Evolutionary conservation across 1,140 invertebrate genomes (phyloP).

Genomic region (Lepidurus apus): DNA sequence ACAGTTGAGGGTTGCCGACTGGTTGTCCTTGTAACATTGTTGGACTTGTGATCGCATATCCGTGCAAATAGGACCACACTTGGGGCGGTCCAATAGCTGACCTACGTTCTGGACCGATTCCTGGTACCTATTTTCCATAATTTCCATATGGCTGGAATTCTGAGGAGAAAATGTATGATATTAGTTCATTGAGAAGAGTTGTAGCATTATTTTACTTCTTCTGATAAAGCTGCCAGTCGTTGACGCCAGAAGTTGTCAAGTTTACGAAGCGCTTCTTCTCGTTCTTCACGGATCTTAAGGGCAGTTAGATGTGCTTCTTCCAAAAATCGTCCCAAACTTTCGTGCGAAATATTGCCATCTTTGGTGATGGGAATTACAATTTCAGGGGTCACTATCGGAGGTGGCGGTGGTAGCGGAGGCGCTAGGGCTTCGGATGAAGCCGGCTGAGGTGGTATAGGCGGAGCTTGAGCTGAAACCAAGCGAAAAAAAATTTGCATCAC

Average conservation of each 20-base stretch:
- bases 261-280: conserved; percentile 32
- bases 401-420: neutral
- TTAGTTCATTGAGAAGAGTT: neutral
- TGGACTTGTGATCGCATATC: conserved; percentile 26
- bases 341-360: conserved; percentile 6
- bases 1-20: conserved; percentile 27
- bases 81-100: conserved; percentile 24
- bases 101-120: conserved; percentile 29
- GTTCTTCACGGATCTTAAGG: conserved; percentile 32
- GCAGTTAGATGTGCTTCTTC: conserved; percentile 35
- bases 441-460: neutral
- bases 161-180: neutral
- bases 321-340: conserved; percentile 31
- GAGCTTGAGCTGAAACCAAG: neutral
- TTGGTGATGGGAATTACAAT: neutral
- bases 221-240: conserved; percentile 24
- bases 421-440: neutral
- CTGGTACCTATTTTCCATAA: conserved; percentile 29
- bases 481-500: neutral
- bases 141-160: neutral
- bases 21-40: conserved; percentile 32
- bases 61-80: conserved; percentile 24
- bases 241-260: conserved; percentile 33
- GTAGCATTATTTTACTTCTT: conserved; percentile 25
- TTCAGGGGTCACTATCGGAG: neutral